These are phyloP conservation scores for Haliclystus octoradiatus DNA, from an alignment of 30 jellyfish, hydroid and myxozoan species.

Conservation along the genomic window DNA sequence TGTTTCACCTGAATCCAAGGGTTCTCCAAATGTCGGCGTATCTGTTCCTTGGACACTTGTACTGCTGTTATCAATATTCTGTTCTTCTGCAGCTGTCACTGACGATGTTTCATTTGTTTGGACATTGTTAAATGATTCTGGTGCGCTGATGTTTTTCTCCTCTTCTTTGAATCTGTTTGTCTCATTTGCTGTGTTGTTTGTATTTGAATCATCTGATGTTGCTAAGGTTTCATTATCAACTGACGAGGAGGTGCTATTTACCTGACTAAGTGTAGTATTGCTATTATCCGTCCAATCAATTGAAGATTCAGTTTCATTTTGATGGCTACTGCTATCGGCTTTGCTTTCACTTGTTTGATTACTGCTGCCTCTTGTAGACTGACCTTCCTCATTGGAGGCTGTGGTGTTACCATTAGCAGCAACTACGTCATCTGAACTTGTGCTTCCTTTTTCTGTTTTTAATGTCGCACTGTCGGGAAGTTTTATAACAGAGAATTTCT, in stretches of 20 bases:
- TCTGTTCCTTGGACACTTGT: no score
- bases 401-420: constrained; percentile 8
- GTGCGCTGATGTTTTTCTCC: neutral
- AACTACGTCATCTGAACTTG: neutral
- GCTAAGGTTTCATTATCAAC: neutral
- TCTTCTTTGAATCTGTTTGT: neutral
- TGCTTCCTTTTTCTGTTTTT: neutral
- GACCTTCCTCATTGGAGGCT: no score
- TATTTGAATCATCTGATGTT: neutral
- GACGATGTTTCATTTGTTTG: no score
- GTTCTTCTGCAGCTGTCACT: no score
- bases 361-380: constrained; percentile 4
- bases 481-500: neutral
- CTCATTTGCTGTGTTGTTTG: neutral
- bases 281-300: neutral
- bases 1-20: no score
- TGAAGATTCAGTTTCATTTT: neutral
- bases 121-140: neutral
- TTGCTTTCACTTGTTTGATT: neutral
- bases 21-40: no score
- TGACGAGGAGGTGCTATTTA: no score
- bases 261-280: neutral
- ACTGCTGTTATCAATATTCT: no score
- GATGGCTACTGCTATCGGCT: neutral
- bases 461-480: neutral